phyloP scores from a whole-genome alignment of 2,888 invertebrate species.

The Chaetogeoica ovagalla region DNA sequence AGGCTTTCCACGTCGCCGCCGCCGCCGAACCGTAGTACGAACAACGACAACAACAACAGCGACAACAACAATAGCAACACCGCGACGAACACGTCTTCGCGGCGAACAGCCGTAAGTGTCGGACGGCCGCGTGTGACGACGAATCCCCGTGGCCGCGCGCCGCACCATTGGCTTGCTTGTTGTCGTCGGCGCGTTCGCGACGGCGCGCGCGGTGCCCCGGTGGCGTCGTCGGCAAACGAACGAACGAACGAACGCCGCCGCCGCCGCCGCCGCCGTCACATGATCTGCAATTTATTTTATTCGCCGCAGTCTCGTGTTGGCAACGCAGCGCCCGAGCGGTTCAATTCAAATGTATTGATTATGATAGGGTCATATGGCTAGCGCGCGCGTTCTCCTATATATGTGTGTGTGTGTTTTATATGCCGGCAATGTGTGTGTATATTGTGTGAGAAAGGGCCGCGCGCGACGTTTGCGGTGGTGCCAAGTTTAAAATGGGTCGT shows the following conservation, averaged over 20 bases:
- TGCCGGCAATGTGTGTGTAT: too few species aligned
- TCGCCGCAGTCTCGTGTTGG: conserved; percentile 27
- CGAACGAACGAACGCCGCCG: background rate
- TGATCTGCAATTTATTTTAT: conserved; percentile 11
- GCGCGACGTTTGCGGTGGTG: conserved; percentile 40
- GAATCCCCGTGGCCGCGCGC: too few species aligned
- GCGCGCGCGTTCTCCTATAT: background rate
- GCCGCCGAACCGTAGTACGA: background rate
- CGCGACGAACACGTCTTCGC: conserved; percentile 11
- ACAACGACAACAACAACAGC: background rate
- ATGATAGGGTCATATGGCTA: conserved; percentile 38
- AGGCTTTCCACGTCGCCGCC: conserved; percentile 53
- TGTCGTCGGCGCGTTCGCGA: too few species aligned
- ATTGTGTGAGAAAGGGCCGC: background rate
- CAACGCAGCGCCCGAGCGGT: conserved; percentile 38
- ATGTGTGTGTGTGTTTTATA: background rate
- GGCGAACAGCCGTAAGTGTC: conserved; percentile 43
- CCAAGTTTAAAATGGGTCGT: conserved; percentile 52
- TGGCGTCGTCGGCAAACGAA: background rate
- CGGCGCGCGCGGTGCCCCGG: background rate
- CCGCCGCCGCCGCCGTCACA: background rate
- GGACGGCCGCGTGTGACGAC: background rate
- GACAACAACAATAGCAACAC: background rate
- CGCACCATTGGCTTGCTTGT: too few species aligned
- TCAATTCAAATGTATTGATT: conserved; percentile 47